A percentile compares a stretch with the other conserved stretches of the same genome.
Conservation (phyloP, 2,113 vertebrate genomes). For the Rafetus swinhoei region DNA sequence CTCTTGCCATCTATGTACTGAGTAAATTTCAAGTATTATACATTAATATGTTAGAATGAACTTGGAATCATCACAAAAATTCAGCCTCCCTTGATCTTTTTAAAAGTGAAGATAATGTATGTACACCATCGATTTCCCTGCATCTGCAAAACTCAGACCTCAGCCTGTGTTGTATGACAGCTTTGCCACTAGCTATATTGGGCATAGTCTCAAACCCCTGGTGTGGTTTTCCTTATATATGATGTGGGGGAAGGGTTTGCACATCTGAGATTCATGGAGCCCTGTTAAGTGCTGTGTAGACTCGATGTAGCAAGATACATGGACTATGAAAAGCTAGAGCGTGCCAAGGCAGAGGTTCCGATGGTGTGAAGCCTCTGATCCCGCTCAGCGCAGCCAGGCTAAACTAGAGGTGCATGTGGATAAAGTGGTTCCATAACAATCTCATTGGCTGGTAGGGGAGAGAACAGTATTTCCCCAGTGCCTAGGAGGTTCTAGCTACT, state of each 20-base stretch:
- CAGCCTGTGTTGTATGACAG: background rate
- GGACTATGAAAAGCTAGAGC: background rate
- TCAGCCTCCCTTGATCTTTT: background rate
- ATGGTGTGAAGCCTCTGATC: background rate
- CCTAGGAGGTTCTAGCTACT: background rate
- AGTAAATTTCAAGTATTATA: background rate
- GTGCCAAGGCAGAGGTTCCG: background rate
- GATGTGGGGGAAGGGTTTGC: background rate
- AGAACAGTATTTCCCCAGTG: background rate
- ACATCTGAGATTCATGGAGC: background rate
- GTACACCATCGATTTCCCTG: background rate
- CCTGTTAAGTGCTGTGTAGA: background rate
- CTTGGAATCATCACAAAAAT: background rate
- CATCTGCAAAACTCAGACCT: background rate
- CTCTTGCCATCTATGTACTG: background rate
- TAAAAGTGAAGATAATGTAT: background rate
- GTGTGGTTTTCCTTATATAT: background rate
- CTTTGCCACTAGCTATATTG: background rate
- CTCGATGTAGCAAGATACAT: background rate
- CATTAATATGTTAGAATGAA: background rate
- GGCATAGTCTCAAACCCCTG: background rate
- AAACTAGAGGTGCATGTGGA: background rate
- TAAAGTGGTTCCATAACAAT: background rate
- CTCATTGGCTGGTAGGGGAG: background rate
- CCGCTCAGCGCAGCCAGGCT: background rate